Evolutionary conservation across 23 tunicate genomes (phyloP).

Genomic region (Styela plicata): DNA sequence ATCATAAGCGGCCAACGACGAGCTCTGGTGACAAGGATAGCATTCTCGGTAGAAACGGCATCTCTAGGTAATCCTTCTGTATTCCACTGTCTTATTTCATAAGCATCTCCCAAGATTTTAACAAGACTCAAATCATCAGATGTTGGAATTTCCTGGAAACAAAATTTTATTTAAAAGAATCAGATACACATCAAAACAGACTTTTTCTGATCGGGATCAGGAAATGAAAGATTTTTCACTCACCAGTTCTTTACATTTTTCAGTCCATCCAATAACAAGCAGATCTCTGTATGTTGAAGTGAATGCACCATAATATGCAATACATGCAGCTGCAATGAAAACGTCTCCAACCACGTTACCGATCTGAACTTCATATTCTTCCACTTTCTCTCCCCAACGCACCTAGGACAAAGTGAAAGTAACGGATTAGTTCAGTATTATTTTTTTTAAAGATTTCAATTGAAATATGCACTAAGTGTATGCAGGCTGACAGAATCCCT

Average conservation of each 20-base stretch:
- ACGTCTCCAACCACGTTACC: constrained; percentile 97
- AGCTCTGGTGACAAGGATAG: constrained; percentile 89
- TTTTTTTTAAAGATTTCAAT: too few species aligned
- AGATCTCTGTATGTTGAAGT: constrained; percentile 85
- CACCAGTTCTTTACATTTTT: constrained; percentile 87
- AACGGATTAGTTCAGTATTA: too few species aligned
- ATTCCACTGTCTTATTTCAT: constrained; percentile 98
- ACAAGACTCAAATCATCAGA: constrained; percentile 75
- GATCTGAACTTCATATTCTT: constrained; percentile 73
- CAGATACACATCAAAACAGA: not conserved
- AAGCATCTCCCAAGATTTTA: constrained; percentile 88
- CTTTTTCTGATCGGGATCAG: too few species aligned
- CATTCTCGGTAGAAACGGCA: constrained; percentile 93
- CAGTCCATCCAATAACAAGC: constrained; percentile 83
- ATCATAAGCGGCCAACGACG: constrained; percentile 98
- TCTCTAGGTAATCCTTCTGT: constrained; percentile 93
- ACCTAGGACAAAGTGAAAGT: constrained; percentile 39
- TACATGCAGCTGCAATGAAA: constrained; percentile 96
- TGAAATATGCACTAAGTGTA: too few species aligned
- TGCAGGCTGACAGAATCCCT: too few species aligned
- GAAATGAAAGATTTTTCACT: not conserved
- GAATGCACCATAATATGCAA: constrained; percentile 97
- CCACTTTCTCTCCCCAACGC: constrained; percentile 95
- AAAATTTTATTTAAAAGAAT: not conserved
- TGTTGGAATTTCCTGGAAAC: constrained; percentile 72